Evolutionary conservation across 2,113 vertebrate species (phyloP), one percentile per base, ranked within the genome.

Genomic region (Noctilio leporinus): DNA sequence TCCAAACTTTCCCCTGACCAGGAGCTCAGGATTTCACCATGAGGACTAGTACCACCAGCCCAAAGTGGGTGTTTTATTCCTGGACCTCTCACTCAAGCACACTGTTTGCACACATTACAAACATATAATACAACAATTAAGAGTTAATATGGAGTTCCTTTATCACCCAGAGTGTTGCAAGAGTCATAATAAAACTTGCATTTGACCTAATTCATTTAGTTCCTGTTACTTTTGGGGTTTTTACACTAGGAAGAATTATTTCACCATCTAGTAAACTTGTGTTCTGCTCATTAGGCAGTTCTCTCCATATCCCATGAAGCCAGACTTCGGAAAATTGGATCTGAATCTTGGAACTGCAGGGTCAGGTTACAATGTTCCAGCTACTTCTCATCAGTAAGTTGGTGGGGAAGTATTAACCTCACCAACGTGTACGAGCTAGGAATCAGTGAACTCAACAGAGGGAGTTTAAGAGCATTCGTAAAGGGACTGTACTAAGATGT

Each of bases 61-160:
- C 65, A 81, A 28, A 3, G 22, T 11, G 43, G 22, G 33, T 7
- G 12, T 47, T 53, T 75, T 12, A 59, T 7, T 45, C 20, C 43
- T 81, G n/a, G 16, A 2, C 1, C 40, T 89, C 10, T 77, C 17
- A n/a, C n/a, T 26, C 43, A 84, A 72, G 10, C 59, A 1, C 35
- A 82, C 7, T 51, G 16, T 35, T 53, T 53, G 4, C 53, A 78
- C 49, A 38, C 38, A 20, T 81, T 43, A 59, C 3, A 81, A 30
- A 81, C 35, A 30, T 30, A 19, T 28, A 85, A 16, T 33, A 84
- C 30, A 70, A 77, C 2, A 62, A 30, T 10, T 62, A 11, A 55
- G 35, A 93, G 75, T 55, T 65, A 69, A 57, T 47, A 30, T 72
- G 64, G 20, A 53, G 49, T 92, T 89, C 11, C n/a, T 85, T 81